Evolutionary conservation across 2,113 vertebrate species (phyloP).

Genomic region (Gymnocephalus cernua): DNA sequence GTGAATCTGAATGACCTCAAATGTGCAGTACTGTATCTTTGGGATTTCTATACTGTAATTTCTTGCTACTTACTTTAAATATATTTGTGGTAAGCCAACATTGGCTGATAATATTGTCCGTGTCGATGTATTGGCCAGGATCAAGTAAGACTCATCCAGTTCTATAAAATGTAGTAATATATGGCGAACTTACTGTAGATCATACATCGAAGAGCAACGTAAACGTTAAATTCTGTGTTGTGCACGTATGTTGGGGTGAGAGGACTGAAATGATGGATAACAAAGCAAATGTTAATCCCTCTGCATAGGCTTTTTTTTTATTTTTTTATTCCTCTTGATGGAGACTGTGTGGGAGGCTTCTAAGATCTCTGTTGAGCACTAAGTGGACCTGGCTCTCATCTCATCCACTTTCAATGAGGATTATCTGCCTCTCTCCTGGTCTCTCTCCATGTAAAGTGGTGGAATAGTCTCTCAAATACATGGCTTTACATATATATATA

Average conservation of each 20-base stretch:
- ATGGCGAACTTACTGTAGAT: background rate
- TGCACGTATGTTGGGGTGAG: slow-evolving; percentile 4
- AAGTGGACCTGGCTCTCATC: slow-evolving; percentile 73
- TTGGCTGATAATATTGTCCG: background rate
- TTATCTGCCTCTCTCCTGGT: slow-evolving; percentile 57
- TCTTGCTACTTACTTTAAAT: background rate
- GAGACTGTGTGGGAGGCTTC: slow-evolving; percentile 61
- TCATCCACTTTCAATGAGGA: slow-evolving; percentile 69
- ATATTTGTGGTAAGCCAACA: background rate
- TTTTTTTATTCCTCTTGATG: slow-evolving; percentile 45
- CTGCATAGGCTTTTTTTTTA: slow-evolving; percentile 18
- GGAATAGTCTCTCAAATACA: slow-evolving; percentile 45
- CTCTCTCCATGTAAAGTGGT: slow-evolving; percentile 51
- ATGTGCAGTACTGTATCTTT: background rate
- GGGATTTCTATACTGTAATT: background rate
- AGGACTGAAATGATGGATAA: slow-evolving; percentile 15
- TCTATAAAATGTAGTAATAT: background rate
- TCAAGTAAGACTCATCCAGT: background rate
- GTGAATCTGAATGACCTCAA: background rate
- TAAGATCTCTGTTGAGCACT: slow-evolving; percentile 59
- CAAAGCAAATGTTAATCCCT: slow-evolving; percentile 33
- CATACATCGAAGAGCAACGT: background rate
- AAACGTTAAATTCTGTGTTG: background rate
- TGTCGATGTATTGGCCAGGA: background rate
- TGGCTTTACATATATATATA: background rate